phyloP scores from a whole-genome alignment of 2,113 vertebrate species.

The Brachypodius melanocephalos region DNA sequence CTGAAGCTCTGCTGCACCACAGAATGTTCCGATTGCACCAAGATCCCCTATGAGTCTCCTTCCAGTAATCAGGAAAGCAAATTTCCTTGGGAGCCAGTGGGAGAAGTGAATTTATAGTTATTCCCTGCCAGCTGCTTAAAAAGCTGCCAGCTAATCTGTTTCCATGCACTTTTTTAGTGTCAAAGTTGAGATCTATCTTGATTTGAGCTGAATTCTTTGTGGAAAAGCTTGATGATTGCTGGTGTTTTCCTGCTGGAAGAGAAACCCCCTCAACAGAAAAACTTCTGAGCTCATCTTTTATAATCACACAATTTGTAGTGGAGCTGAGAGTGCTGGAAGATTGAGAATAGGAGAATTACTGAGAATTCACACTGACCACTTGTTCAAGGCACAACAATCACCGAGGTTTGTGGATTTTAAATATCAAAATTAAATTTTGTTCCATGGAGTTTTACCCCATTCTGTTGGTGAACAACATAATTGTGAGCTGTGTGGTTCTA shows the following conservation, averaged over 20 bases:
- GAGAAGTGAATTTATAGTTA: slow-evolving; percentile 60
- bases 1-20: slow-evolving; percentile 39
- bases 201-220: background rate
- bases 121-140: slow-evolving; percentile 58
- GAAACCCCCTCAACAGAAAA: background rate
- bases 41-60: slow-evolving; percentile 66
- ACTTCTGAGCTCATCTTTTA: background rate
- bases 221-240: background rate
- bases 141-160: slow-evolving; percentile 61
- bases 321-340: background rate
- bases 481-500: background rate
- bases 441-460: background rate
- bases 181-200: slow-evolving; percentile 40
- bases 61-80: slow-evolving; percentile 76
- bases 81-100: slow-evolving; percentile 61
- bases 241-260: background rate
- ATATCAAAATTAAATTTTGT: background rate
- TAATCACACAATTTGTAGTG: background rate
- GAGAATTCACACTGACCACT: background rate
- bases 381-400: background rate
- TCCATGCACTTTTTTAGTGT: slow-evolving; percentile 4
- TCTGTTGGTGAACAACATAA: fast-evolving
- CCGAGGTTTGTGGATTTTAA: background rate
- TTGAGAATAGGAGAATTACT: background rate
- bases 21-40: slow-evolving; percentile 65